Evolutionary conservation across 1,140 invertebrate genomes (phyloP), one percentile per base, ranked within the genome.

Genomic region (Aradophagus sp.): DNA sequence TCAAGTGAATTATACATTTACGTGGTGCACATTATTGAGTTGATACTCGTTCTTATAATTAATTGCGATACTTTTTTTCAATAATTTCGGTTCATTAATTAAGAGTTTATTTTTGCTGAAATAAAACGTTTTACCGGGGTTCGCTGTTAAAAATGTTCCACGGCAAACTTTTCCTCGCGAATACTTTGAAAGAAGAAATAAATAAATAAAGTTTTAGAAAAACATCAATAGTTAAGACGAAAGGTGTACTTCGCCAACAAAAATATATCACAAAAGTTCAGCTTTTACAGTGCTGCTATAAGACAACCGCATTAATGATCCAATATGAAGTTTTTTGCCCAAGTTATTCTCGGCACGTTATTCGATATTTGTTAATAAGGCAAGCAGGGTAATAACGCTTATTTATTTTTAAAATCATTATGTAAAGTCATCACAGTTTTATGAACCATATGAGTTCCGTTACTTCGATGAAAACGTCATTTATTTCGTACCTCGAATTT

Each of bases 281-380:
- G 32, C 34, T 48, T 50, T 61, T 50, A 50, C 27, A 34, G 3
- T 17, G 34, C 8, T 12, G 17, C 44, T 41, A 19, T 19, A 48
- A 59, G 55, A 48, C 35, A 17, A 39, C 16, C 27, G 17, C 44
- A 44, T 59, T 59, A 59, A 59, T 59, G 55, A 59, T 59, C 55
- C 44, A 41, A 41, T 48, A 59, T 59, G 15, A 59, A 59, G 42
- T 48, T 59, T 59, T 42, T 56, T 19, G n/a, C 10, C 5, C 34
- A 23, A 52, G 10, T 20, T 53, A 20, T 39, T n/a, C n/a, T 20
- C 7, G 35, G 7, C 20, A 27, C 12, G 35, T 31, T 31, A 31
- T 10, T 31, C 23, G 26, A 19, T 41, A 35, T 42, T 55, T 29
- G 38, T 26, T 55, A 38, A 52, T 36, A 38, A 5, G 3, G 5